Percentiles rank a stretch among this genome's conserved stretches.
Conservation (phyloP, 2,113 vertebrate species). For the Scophthalmus maximus region DNA sequence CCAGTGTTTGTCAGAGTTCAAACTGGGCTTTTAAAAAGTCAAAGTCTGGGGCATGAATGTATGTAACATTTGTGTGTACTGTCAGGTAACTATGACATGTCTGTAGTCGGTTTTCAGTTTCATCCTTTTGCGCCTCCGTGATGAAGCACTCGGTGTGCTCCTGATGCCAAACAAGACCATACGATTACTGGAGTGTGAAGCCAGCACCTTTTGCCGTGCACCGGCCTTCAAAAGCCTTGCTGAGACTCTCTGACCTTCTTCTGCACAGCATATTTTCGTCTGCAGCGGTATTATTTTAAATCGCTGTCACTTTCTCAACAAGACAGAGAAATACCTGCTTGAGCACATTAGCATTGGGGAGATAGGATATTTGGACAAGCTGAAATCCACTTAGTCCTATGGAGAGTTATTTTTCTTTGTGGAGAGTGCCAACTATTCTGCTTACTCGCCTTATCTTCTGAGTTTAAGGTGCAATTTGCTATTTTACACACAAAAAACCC, state of each 20-base stretch:
- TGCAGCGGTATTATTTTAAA: conserved; percentile 24
- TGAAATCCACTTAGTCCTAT: conserved; percentile 56
- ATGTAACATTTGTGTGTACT: neutral
- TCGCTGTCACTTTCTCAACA: conserved; percentile 13
- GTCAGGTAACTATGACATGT: neutral
- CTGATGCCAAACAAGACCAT: neutral
- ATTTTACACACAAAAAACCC: conserved; percentile 14
- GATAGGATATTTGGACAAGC: conserved; percentile 35
- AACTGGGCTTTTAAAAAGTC: conserved; percentile 9
- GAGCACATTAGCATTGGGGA: conserved; percentile 42
- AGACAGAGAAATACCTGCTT: conserved; percentile 25
- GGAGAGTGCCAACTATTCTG: conserved; percentile 46
- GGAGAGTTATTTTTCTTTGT: conserved; percentile 31
- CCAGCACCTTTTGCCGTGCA: neutral
- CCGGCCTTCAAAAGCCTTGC: conserved; percentile 29
- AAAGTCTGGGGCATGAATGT: neutral
- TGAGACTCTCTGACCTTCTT: conserved; percentile 34
- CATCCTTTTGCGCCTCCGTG: neutral
- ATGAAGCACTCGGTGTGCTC: neutral
- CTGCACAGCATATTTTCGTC: conserved; percentile 22
- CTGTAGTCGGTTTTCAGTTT: neutral
- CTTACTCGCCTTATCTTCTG: conserved; percentile 30
- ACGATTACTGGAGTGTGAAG: conserved; percentile 40
- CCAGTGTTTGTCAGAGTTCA: neutral
- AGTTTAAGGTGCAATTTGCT: conserved; percentile 42